phyloP scores from a whole-genome alignment of 1,140 invertebrate species.

The Scaptomyza graminum region DNA sequence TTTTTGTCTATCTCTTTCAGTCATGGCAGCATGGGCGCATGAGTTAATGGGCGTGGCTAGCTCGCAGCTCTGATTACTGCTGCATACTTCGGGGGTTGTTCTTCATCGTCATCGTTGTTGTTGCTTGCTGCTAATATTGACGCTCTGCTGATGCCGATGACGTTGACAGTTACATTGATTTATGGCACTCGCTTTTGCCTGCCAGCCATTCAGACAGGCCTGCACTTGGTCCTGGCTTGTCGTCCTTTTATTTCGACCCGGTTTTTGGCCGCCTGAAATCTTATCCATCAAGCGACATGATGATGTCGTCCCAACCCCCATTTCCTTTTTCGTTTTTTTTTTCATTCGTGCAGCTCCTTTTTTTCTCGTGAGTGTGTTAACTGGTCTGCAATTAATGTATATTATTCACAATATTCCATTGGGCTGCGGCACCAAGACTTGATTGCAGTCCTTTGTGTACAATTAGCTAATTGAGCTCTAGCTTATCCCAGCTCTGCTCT shows the following conservation, averaged over 20 bases:
- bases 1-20: conserved; percentile 13
- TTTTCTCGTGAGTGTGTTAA: conserved; percentile 37
- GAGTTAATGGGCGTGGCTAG: conserved; percentile 48
- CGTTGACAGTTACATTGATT: conserved; percentile 80
- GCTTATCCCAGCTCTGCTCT: conserved; percentile 28
- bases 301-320: conserved; percentile 46
- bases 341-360: conserved; percentile 14
- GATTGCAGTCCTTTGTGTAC: conserved; percentile 62
- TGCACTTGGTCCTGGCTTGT: conserved; percentile 7
- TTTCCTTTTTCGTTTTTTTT: conserved; percentile 7
- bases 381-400: conserved; percentile 64
- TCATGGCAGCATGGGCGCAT: conserved; percentile 38
- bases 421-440: conserved; percentile 15
- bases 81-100: conserved; percentile 54
- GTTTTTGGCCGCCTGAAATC: conserved; percentile 39
- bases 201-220: not conserved
- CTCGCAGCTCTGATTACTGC: conserved; percentile 47
- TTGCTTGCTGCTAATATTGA: conserved; percentile 60
- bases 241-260: conserved; percentile 32
- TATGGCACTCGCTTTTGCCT: conserved; percentile 49
- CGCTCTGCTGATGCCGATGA: conserved; percentile 70
- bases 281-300: conserved; percentile 59
- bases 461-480: conserved; percentile 82
- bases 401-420: conserved; percentile 52
- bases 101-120: conserved; percentile 1